Conservation (phyloP, 1,140 invertebrate species). For the Tetraneura akinire region DNA sequence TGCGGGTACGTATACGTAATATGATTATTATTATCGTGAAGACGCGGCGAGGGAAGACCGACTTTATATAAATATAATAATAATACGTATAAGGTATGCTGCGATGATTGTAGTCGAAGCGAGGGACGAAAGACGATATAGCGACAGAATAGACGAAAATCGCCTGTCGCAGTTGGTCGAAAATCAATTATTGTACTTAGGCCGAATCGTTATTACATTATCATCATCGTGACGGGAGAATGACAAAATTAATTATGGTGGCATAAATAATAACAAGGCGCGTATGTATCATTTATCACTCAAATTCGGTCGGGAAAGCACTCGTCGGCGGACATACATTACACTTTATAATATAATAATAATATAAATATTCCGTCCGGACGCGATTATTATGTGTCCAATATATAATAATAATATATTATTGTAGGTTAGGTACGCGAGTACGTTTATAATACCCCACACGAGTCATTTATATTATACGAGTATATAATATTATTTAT, state of each 20-base stretch:
- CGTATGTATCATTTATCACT: constrained; percentile 12
- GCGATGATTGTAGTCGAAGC: background rate
- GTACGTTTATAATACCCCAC: too few relatives aligned
- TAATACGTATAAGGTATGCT: too few relatives aligned
- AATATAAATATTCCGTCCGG: background rate
- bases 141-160: background rate
- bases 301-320: background rate
- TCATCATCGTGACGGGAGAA: background rate
- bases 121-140: background rate
- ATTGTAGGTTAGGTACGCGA: too few relatives aligned
- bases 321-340: background rate
- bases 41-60: too few relatives aligned
- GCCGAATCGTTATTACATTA: background rate
- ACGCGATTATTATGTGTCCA: background rate
- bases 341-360: constrained; percentile 2
- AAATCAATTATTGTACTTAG: constrained; percentile 8
- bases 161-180: background rate
- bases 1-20: too few relatives aligned
- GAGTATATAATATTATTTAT: too few relatives aligned
- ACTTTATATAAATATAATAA: too few relatives aligned
- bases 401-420: too few relatives aligned
- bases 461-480: too few relatives aligned
- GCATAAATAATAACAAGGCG: background rate
- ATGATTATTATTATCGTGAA: too few relatives aligned
- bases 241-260: constrained; percentile 33